Conservation (phyloP, 2,113 vertebrate genomes). For the Pteruthius melanotis region DNA sequence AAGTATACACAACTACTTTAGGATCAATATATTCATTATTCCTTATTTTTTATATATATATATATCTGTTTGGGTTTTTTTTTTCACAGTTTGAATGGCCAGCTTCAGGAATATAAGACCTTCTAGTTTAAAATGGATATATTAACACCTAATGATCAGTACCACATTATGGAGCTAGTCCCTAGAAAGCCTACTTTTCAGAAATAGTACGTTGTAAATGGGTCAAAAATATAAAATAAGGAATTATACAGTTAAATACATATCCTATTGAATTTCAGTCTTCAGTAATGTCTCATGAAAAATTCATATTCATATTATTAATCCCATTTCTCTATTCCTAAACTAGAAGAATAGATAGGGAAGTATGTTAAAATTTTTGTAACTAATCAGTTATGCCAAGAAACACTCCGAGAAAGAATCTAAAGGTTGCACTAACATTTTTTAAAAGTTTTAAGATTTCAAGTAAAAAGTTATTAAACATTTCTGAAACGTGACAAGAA, state of each 20-base stretch:
- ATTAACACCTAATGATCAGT: not conserved
- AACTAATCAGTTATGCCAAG: not conserved
- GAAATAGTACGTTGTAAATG: not conserved
- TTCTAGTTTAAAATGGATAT: not conserved
- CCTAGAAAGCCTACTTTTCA: not conserved
- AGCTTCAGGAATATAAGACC: not conserved
- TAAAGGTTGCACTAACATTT: not conserved
- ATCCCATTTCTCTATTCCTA: not conserved
- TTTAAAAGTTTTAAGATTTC: not conserved
- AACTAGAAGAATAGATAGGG: not conserved
- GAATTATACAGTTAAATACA: not conserved
- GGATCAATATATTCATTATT: not conserved
- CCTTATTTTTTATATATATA: not conserved
- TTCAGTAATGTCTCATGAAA: not conserved
- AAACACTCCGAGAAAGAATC: not conserved
- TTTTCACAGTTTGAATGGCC: not conserved
- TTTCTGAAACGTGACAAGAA: not conserved
- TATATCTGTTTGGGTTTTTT: not conserved
- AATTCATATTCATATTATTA: not conserved
- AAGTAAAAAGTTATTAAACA: not conserved
- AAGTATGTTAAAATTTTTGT: not conserved
- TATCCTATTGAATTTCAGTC: not conserved
- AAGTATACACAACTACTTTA: fast-evolving
- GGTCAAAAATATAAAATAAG: not conserved
- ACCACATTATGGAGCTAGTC: not conserved